Base-by-base conservation (phyloP, 2,888 invertebrate species). In the Catocala nupta region DNA sequence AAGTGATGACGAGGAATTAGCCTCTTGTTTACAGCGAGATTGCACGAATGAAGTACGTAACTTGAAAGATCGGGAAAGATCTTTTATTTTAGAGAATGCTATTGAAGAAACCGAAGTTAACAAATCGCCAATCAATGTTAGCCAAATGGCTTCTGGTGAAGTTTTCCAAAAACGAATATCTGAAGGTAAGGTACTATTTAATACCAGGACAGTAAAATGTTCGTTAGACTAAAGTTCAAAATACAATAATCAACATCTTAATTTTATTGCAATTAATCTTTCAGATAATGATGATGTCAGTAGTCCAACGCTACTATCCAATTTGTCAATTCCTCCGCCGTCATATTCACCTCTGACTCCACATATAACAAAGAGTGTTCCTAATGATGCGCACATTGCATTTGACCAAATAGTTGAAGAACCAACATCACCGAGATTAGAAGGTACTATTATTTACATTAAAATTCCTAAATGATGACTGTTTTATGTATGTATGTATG, bases 11-110 rank as follows among this genome's bases (percentile, higher is more conserved):
- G 61, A 61, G 51, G 55, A 61, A 56, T 61, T 56, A 61, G 55
- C 39, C 61, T 56, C 61, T 61, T 61, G 55, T 61, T 61, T 61
- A 61, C 61, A 61, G 61, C 55, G 45, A 61, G 61, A 61, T 61
- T 61, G 55, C 61, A 61, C 55, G 61, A 55, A 61, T 45, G 55
- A 61, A 61, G 55, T 55, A 61, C 61, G 59, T 53, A 53, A 59
- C 59, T 59, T 59, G 59, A 59, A 59, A 53, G 53, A 59, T 59
- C 53, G 59, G 59, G 59, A 61, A 61, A 51, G 45, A 55, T 55
- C 61, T 61, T 55, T 55, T 61, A 61, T 61, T 61, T 61, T 61
- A 55, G 45, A 61, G 51, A 61, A 45, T 61, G 55, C 45, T 59
- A 16, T 16, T 16, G 16, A 16, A 16, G 16, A 16, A 16, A 16